Conservation (phyloP, 2,797 vertebrate species). For the Cephalopachus bancanus region DNA sequence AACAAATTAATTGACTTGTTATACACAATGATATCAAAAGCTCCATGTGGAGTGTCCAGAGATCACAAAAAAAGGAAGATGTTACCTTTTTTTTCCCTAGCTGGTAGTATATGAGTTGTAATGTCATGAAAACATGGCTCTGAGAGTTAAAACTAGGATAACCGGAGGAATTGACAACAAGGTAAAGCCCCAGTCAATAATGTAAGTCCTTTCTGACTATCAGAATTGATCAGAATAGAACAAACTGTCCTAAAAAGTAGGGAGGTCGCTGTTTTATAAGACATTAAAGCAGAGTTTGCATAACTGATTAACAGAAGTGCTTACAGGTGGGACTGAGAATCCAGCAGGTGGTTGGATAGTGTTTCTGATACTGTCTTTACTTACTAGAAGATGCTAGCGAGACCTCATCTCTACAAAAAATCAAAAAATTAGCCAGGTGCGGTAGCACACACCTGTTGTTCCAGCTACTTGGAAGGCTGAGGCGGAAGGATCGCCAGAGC, state of each 20-base stretch:
- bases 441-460: too few species aligned
- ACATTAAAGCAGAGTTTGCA: background rate
- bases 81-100: background rate
- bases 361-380: background rate
- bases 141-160: background rate
- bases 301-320: background rate
- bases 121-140: background rate
- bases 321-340: background rate
- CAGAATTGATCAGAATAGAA: background rate
- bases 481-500: too few species aligned
- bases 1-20: conserved; percentile 35
- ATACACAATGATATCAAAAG: background rate
- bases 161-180: background rate
- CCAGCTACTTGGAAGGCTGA: too few species aligned
- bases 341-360: background rate
- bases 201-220: background rate
- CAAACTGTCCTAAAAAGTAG: background rate
- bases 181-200: background rate
- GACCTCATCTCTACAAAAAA: too few species aligned
- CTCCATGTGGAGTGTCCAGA: too few species aligned
- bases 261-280: background rate
- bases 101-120: background rate
- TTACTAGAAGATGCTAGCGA: too few species aligned
- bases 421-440: too few species aligned
- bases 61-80: background rate